A percentile compares a stretch with the other conserved stretches of the same genome.
phyloP scores from a whole-genome alignment of 2,797 vertebrate species.

The Sebastes ruberrimus region DNA sequence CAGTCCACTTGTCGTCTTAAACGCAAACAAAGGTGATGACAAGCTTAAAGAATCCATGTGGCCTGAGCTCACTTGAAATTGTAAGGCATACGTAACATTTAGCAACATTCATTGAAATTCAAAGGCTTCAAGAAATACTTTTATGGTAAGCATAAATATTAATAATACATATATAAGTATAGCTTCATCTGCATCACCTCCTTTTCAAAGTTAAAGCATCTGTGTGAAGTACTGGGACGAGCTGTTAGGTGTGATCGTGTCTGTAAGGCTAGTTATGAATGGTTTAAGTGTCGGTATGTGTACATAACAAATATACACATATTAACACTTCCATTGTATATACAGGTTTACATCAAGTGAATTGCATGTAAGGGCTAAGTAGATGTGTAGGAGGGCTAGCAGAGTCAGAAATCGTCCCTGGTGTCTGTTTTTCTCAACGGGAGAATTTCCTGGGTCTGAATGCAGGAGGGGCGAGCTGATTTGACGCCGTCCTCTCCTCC shows the following conservation, averaged over 20 bases:
- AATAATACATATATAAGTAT: not conserved
- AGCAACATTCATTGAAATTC: not conserved
- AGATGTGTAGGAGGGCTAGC: not conserved
- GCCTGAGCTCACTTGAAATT: not conserved
- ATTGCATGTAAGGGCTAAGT: not conserved
- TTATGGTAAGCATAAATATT: not conserved
- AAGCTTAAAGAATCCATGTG: not conserved
- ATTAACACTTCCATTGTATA: not conserved
- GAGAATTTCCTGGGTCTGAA: slow-evolving; percentile 76
- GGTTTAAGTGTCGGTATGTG: not conserved
- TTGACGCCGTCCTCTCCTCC: slow-evolving; percentile 58
- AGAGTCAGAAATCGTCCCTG: not conserved
- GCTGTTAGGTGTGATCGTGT: not conserved
- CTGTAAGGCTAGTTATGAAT: not conserved
- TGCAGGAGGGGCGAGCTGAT: slow-evolving; percentile 61
- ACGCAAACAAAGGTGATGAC: not conserved
- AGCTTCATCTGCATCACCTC: not conserved
- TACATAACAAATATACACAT: slow-evolving; percentile 2
- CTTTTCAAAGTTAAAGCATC: not conserved
- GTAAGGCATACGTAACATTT: not conserved
- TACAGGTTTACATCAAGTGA: not conserved
- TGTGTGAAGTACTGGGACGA: not conserved
- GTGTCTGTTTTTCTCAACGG: slow-evolving; percentile 42
- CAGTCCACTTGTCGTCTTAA: not conserved
- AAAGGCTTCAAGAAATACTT: slow-evolving; percentile 21